Conservation (phyloP, 1,140 invertebrate species). For the Halesus radiatus region DNA sequence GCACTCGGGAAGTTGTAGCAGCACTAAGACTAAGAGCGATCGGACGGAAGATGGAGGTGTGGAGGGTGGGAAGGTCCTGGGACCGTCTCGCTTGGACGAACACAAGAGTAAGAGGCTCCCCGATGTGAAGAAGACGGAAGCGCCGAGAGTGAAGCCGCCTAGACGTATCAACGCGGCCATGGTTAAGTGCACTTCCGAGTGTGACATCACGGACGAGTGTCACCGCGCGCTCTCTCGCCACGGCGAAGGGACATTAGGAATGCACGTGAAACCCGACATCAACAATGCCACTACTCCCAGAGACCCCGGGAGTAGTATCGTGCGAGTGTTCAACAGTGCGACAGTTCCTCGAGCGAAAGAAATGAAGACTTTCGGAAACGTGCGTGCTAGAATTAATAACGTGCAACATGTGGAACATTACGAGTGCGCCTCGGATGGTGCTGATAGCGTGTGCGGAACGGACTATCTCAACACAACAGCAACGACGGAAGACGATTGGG, state of each 20-base stretch:
- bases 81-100: slow-evolving; percentile 59
- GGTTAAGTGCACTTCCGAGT: slow-evolving; percentile 54
- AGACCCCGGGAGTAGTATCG: not conserved
- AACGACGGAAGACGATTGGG: slow-evolving; percentile 50
- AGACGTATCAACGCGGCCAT: slow-evolving; percentile 53
- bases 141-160: slow-evolving; percentile 61
- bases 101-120: not conserved
- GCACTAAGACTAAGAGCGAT: slow-evolving; percentile 51
- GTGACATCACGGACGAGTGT: slow-evolving; percentile 53
- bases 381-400: not conserved
- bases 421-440: slow-evolving; percentile 39
- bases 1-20: slow-evolving; percentile 42
- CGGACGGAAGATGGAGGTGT: slow-evolving; percentile 18
- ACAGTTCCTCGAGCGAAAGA: slow-evolving; percentile 33
- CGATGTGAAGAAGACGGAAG: slow-evolving; percentile 59
- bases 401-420: not conserved
- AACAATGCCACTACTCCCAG: not conserved
- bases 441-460: slow-evolving; percentile 51
- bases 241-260: not conserved
- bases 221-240: slow-evolving; percentile 31
- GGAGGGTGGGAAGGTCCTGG: not conserved
- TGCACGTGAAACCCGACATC: not conserved
- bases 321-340: slow-evolving; percentile 15
- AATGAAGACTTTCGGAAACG: slow-evolving; percentile 13
- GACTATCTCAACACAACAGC: slow-evolving; percentile 55